A percentile compares a stretch with the other conserved stretches of the same genome.
Evolutionary conservation across 2,113 vertebrate genomes (phyloP).

Genomic region (Lonchura striata): DNA sequence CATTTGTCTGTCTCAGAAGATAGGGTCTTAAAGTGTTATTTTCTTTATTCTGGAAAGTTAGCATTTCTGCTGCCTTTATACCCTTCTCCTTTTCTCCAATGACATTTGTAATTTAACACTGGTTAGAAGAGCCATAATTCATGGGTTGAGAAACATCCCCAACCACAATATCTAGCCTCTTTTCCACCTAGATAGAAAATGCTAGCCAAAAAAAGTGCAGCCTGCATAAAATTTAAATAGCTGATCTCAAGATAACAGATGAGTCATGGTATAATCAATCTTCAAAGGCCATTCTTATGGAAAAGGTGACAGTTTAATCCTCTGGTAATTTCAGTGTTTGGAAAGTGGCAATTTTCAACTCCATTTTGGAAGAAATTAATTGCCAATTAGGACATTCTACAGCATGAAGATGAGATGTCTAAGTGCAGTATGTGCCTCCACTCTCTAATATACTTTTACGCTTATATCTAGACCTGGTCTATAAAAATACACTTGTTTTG

Average conservation of each 20-base stretch:
- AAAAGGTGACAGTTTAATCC: not conserved
- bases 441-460: not conserved
- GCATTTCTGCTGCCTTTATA: not conserved
- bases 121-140: not conserved
- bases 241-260: not conserved
- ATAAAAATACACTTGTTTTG: not conserved
- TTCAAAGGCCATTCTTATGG: not conserved
- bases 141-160: not conserved
- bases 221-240: not conserved
- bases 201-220: not conserved
- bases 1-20: not conserved
- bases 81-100: not conserved
- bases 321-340: not conserved
- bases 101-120: not conserved
- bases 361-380: not conserved
- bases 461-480: not conserved
- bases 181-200: not conserved
- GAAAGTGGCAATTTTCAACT: not conserved
- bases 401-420: not conserved
- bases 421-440: not conserved
- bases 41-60: not conserved
- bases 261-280: not conserved
- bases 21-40: not conserved
- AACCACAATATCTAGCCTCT: not conserved
- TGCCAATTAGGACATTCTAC: not conserved